Evolutionary conservation across 1,140 invertebrate species (phyloP).

Genomic region (Oryzaephilus surinamensis): DNA sequence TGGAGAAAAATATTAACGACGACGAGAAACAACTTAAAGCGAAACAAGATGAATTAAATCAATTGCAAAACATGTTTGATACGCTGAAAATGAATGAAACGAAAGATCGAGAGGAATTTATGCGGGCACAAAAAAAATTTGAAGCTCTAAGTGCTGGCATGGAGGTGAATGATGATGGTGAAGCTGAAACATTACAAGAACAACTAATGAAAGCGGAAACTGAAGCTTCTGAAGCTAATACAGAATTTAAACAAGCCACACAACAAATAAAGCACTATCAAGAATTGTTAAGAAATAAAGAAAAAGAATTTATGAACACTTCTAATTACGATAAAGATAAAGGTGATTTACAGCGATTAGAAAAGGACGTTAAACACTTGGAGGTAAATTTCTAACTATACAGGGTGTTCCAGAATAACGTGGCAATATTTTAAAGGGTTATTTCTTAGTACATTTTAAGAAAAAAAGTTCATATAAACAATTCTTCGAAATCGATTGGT

Average conservation of each 20-base stretch:
- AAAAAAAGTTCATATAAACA: too few relatives aligned
- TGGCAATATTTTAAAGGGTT: too few relatives aligned
- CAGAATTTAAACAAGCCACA: slow-evolving; percentile 64
- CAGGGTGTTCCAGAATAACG: too few relatives aligned
- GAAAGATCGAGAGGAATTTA: slow-evolving; percentile 54
- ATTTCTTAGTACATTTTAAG: too few relatives aligned
- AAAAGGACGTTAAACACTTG: slow-evolving; percentile 42
- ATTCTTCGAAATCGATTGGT: too few relatives aligned
- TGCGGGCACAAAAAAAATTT: slow-evolving; percentile 64
- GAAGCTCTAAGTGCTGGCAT: slow-evolving; percentile 77
- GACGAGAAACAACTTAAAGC: slow-evolving; percentile 53
- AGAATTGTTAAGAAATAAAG: slow-evolving; percentile 55
- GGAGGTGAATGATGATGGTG: slow-evolving; percentile 67
- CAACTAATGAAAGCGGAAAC: slow-evolving; percentile 76
- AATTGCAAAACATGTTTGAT: slow-evolving; percentile 58
- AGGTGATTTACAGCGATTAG: slow-evolving; percentile 47
- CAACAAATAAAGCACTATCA: slow-evolving; percentile 49
- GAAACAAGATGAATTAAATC: slow-evolving; percentile 57
- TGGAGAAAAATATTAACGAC: slow-evolving; percentile 54
- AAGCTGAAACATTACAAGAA: slow-evolving; percentile 77
- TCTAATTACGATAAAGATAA: slow-evolving; percentile 64
- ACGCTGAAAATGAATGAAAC: slow-evolving; percentile 57
- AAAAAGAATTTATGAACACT: slow-evolving; percentile 61
- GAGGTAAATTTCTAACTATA: slow-evolving; percentile 12
- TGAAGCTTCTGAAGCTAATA: slow-evolving; percentile 63